These are phyloP conservation scores for Drosophila borealis DNA, from an alignment of 2,888 invertebrate species.

Conservation along the genomic window DNA sequence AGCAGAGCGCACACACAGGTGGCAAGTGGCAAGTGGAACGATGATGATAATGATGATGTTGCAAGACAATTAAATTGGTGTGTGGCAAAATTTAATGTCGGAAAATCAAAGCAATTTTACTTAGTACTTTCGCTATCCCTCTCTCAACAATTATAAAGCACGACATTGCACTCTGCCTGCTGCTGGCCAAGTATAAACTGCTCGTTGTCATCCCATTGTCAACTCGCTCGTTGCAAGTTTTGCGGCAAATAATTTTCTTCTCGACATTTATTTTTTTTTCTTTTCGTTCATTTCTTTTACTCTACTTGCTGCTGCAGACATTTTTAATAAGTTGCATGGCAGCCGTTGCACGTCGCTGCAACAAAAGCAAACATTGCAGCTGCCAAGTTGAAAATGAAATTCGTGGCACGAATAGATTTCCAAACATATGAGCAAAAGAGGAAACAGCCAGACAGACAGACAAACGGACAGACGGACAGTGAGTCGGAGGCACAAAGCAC, in stretches of 20 bases:
- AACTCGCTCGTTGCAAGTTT: conserved; percentile 54
- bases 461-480: conserved; percentile 11
- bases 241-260: conserved; percentile 73
- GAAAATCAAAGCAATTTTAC: conserved; percentile 72
- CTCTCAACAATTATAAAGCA: conserved; percentile 64
- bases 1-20: conserved; percentile 12
- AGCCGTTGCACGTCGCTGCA: conserved; percentile 77
- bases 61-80: conserved; percentile 64
- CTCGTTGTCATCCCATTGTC: conserved; percentile 69
- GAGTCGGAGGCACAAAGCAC: conserved; percentile 44
- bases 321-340: conserved; percentile 81
- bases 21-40: conserved; percentile 3
- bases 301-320: conserved; percentile 65
- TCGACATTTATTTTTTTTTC: conserved; percentile 31
- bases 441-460: conserved; percentile 31
- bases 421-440: conserved; percentile 67
- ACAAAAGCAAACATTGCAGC: conserved; percentile 69
- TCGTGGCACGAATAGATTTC: conserved; percentile 80
- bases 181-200: conserved; percentile 54
- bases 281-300: conserved; percentile 8
- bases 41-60: conserved; percentile 13
- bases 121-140: conserved; percentile 1
- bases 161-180: conserved; percentile 52
- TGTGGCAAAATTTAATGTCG: conserved; percentile 67
- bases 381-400: conserved; percentile 78